phyloP scores from a whole-genome alignment of 2,113 vertebrate genomes.

The Gasterosteus aculeatus region DNA sequence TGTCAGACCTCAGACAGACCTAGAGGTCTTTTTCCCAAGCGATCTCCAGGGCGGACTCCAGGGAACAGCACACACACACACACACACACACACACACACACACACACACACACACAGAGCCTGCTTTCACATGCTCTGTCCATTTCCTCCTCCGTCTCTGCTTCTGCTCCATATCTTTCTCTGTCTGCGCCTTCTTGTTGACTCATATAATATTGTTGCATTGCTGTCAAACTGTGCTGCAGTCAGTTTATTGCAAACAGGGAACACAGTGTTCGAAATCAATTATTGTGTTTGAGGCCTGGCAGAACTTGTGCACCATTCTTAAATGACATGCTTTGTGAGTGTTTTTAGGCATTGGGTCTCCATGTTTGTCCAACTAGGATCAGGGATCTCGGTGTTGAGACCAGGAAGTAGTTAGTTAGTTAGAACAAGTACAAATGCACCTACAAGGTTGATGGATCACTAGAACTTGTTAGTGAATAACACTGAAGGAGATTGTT shows the following conservation, averaged over 20 bases:
- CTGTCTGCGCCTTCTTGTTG: slow-evolving; percentile 64
- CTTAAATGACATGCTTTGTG: slow-evolving; percentile 31
- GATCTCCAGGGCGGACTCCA: slow-evolving; percentile 85
- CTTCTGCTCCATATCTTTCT: slow-evolving; percentile 54
- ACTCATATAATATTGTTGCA: slow-evolving; percentile 40
- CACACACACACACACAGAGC: slow-evolving; percentile 72
- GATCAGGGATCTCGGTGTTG: slow-evolving; percentile 30
- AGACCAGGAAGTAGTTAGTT: slow-evolving; percentile 27
- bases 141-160: slow-evolving; percentile 59
- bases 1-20: slow-evolving; percentile 89
- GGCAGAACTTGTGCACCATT: slow-evolving; percentile 20
- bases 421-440: slow-evolving; percentile 26
- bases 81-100: slow-evolving; percentile 77
- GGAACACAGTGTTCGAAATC: slow-evolving; percentile 56
- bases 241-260: slow-evolving; percentile 37
- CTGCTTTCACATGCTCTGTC: slow-evolving; percentile 60
- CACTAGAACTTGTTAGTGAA: not conserved
- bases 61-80: slow-evolving; percentile 72
- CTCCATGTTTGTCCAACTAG: slow-evolving; percentile 38
- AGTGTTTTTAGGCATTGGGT: slow-evolving; percentile 45
- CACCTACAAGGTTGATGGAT: not conserved
- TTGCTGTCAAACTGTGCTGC: slow-evolving; percentile 28
- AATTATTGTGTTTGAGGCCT: slow-evolving; percentile 27
- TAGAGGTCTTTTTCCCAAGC: slow-evolving; percentile 95
- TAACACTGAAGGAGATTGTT: not conserved